Evolutionary conservation across 2,888 invertebrate genomes (phyloP).

Genomic region (Ormyrus thymus): DNA sequence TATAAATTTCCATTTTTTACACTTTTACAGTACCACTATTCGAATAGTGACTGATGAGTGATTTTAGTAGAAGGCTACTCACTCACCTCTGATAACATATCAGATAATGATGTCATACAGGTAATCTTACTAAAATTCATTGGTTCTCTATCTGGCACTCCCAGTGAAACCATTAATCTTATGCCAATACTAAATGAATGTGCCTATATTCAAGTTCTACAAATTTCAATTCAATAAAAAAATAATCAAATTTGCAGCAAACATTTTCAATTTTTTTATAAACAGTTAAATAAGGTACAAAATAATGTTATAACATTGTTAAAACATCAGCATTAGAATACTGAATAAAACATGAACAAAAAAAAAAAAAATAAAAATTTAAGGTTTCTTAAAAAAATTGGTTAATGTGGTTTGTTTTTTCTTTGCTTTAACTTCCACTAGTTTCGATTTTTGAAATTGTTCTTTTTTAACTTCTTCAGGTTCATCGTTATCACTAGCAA

Average conservation of each 20-base stretch:
- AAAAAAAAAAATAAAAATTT: slow-evolving; percentile 76
- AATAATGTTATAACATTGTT: neutral
- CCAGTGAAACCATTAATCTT: slow-evolving; percentile 35
- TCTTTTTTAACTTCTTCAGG: slow-evolving; percentile 58
- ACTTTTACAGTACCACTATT: slow-evolving; percentile 34
- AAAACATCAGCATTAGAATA: slow-evolving; percentile 5
- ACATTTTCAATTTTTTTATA: slow-evolving; percentile 4
- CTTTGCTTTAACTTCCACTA: slow-evolving; percentile 46
- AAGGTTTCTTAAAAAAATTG: slow-evolving; percentile 71
- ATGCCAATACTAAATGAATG: neutral
- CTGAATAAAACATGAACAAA: slow-evolving; percentile 67
- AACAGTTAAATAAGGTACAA: neutral
- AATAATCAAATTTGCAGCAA: neutral
- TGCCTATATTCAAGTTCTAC: neutral
- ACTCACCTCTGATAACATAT: slow-evolving; percentile 63
- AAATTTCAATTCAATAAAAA: too few relatives aligned
- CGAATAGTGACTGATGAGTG: slow-evolving; percentile 12
- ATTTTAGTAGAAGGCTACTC: slow-evolving; percentile 38
- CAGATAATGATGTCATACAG: slow-evolving; percentile 62
- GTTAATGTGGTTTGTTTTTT: slow-evolving; percentile 70
- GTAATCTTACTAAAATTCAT: slow-evolving; percentile 53
- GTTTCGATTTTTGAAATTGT: slow-evolving; percentile 58
- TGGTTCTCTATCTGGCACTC: slow-evolving; percentile 50
- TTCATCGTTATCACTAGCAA: slow-evolving; percentile 63
- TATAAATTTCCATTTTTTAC: slow-evolving; percentile 31